Evolutionary conservation across 2,888 invertebrate species (phyloP), one percentile per base, ranked within the genome.

Genomic region (Ligdia adustata): DNA sequence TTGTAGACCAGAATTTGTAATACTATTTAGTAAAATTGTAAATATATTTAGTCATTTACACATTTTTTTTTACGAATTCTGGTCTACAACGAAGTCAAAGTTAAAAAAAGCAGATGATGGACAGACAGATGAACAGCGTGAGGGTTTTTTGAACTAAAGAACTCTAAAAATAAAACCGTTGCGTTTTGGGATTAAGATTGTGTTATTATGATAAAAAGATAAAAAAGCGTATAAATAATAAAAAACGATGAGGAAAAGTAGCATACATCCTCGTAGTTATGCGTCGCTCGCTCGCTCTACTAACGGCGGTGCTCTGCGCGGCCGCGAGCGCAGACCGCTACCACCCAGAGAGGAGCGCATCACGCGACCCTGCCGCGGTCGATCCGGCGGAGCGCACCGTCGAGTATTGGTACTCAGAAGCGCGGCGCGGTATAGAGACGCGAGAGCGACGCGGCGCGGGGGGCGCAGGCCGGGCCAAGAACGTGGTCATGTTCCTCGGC

Each of bases 401-500:
- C 1, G 31, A 49, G 31, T 40, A 28, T 40, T 60, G 60, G 60
- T 51, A 57, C 42, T 4, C 9, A 3, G 56, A 63, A 33, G 60
- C 62, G 7, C 43, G 41, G 33, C 50, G 46, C 4, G 54, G 41
- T 15, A 52, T 57, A n/a, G 52, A 55, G 26, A 64, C 64, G 6
- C 55, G 63, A 12, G 50, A 46, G 28, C 50, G 48, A 9, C 56
- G 66, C 32, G 39, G 50, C 26, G 93, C 93, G 1, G 45, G 44
- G 13, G 48, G 13, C 34, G 9, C 20, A n/a, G n/a, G n/a, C n/a
- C n/a, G n/a, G 38, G 91, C 91, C 2, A 82, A 81, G 55, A 94
- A 94, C 74, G 78, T 93, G 3, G 92, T 94, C 48, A 78, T 94
- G 66, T 94, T 94, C 73, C 70, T 95, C 46, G 94, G 94, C 6